These are phyloP conservation scores for Melolontha melolontha DNA, from an alignment of 2,888 invertebrate genomes.

Conservation along the genomic window DNA sequence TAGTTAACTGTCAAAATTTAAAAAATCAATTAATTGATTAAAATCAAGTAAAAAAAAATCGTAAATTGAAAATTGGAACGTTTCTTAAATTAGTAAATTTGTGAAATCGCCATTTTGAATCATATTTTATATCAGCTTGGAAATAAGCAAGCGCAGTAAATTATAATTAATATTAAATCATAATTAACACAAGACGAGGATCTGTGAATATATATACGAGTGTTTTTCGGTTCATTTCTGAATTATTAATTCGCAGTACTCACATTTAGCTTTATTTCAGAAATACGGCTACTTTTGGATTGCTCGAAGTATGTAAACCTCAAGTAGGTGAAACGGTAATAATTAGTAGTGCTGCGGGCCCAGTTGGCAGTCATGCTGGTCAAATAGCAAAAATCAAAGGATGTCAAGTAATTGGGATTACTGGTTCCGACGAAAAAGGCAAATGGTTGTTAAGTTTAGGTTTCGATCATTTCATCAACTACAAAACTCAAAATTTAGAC, in stretches of 20 bases:
- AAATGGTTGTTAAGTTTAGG: constrained; percentile 76
- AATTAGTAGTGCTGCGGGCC: constrained; percentile 81
- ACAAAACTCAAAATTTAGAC: constrained; percentile 72
- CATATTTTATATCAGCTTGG: no score
- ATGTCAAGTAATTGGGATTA: constrained; percentile 77
- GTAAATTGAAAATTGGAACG: no score
- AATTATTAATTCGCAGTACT: no score
- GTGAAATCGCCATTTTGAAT: neutral
- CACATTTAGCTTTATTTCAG: constrained; percentile 61
- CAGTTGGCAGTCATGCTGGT: constrained; percentile 82
- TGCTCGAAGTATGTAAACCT: constrained; percentile 77
- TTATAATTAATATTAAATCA: no score
- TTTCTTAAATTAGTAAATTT: no score
- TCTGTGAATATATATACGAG: no score
- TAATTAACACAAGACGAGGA: no score
- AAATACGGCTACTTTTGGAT: constrained; percentile 81
- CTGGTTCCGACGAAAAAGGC: constrained; percentile 80
- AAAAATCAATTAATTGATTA: no score
- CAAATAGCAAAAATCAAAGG: constrained; percentile 83
- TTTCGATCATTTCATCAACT: constrained; percentile 79
- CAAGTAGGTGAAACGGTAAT: constrained; percentile 80
- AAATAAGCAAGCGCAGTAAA: no score
- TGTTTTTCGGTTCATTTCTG: no score
- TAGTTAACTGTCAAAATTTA: no score
- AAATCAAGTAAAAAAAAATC: no score